Evolutionary conservation across 2,888 invertebrate species (phyloP), one percentile per base, ranked within the genome.

Genomic region (Chesias legatella): DNA sequence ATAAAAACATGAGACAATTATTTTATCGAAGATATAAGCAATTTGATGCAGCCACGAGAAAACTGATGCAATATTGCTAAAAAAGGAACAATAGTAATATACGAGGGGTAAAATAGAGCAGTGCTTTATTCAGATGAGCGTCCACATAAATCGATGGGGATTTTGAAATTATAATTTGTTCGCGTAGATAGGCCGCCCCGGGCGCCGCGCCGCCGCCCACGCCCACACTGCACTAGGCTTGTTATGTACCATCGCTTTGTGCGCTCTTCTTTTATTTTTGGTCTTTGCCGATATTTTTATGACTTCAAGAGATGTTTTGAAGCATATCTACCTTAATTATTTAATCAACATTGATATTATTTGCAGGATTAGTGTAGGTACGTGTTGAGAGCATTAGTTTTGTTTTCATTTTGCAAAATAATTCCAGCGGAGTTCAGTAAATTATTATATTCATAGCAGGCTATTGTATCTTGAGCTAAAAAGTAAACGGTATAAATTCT

Each of bases 111-210:
- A 83, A 81, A 79, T 80, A 70, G 78, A 73, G 71, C 80, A 77
- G 62, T 72, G 72, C 67, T 76, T 79, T 81, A 79, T 82, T 72
- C 75, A 78, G 77, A 79, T 77, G 82, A 79, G 80, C 71, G 76
- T 73, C 71, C 77, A 72, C 81, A 86, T 86, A 86, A 85, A 85
- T 86, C 81, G 84, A 84, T 73, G 76, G 76, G 73, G 78, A 80
- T 83, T 86, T 83, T 78, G 78, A 86, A 85, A 86, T 84, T 85
- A 84, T 85, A 86, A 85, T 86, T 85, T 80, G 83, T 79, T 79
- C 78, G 65, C 63, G 72, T 67, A 78, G 84, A 80, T 79, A 79
- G 75, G 73, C 68, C 74, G 84, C 83, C 78, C 71, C 79, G 66
- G 78, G 84, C 79, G 76, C 68, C 57, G 67, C 80, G 75, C 82